A percentile compares a stretch with the other conserved stretches of the same genome.
These are phyloP conservation scores for Acleris emargana DNA, from an alignment of 2,888 invertebrate species.

Conservation along the genomic window DNA sequence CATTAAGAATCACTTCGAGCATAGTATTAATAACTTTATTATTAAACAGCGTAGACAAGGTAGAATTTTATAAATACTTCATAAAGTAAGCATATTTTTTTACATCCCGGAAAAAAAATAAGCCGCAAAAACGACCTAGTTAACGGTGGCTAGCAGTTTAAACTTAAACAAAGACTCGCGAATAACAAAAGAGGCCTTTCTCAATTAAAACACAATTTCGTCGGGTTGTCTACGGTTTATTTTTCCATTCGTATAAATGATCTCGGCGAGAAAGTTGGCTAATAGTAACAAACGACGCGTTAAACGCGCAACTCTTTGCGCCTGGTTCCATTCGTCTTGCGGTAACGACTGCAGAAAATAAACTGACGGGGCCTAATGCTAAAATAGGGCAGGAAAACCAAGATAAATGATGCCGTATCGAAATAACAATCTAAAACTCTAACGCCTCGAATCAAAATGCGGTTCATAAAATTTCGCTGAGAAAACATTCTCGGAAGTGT, in stretches of 20 bases:
- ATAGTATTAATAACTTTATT: not conserved
- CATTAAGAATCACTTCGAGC: slow-evolving; percentile 5
- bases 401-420: slow-evolving; percentile 10
- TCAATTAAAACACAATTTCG: slow-evolving; percentile 52
- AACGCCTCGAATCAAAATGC: not conserved
- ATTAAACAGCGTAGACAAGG: not conserved
- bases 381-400: slow-evolving; percentile 9
- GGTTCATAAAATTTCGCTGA: slow-evolving; percentile 2
- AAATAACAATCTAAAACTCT: not conserved
- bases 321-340: slow-evolving; percentile 63
- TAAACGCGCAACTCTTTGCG: slow-evolving; percentile 57
- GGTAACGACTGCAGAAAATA: slow-evolving; percentile 53
- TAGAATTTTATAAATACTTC: not conserved
- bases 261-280: slow-evolving; percentile 60
- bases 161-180: slow-evolving; percentile 43
- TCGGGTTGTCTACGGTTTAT: slow-evolving; percentile 46
- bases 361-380: slow-evolving; percentile 21
- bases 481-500: slow-evolving; percentile 8
- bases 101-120: too few species aligned
- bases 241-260: slow-evolving; percentile 68
- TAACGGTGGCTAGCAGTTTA: slow-evolving; percentile 28
- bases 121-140: not conserved
- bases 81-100: too few species aligned
- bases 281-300: slow-evolving; percentile 67
- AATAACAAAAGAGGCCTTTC: slow-evolving; percentile 39